Evolutionary conservation across 2,113 vertebrate species (phyloP), one percentile per base, ranked within the genome.

Genomic region (Bagarius yarrelli): DNA sequence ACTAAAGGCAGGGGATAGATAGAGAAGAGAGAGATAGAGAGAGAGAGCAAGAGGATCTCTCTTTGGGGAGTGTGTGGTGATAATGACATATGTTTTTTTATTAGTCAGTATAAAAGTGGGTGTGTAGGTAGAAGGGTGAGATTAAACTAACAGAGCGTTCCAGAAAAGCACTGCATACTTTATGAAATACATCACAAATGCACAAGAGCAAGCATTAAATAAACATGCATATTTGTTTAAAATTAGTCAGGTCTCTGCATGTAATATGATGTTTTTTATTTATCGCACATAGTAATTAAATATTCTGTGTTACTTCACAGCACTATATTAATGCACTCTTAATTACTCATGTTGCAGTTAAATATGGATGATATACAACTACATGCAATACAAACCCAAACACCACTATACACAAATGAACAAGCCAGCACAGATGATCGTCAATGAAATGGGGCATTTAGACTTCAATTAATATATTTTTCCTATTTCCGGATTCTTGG

Each of bases 1-100:
- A 15, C 27, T 13, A 60, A n/a, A 60, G n/a, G 27, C 0, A 27
- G n/a, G 27, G 36, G n/a, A 60, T 25, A 25, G n/a, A 27, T 25
- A 60, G n/a, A 27, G 1, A 60, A n/a, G n/a, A n/a, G 53, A 56
- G 34, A 44, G 74, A 75, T 19, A 61, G 52, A 67, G 52, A 30
- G 44, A 16, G 61, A 76, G 44, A 47, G 34, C 3, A 21, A 81
- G 15, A 59, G 63, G 86, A 89, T 89, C 85, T 34, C 19, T 76
- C 80, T 64, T 32, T 53, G 53, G 50, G 53, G 72, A 69, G 25
- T 30, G 19, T 81, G 61, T 67, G 14, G 72, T 81, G 72, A 76
- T 81, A 69, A 81, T 76, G 47, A 59, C 79, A 30, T 61, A 72
- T 73, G 71, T 8, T 59, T 81, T 80, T 81, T 81, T 36, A 81